Evolutionary conservation across 2,113 vertebrate species (phyloP).

Genomic region (Meles meles): DNA sequence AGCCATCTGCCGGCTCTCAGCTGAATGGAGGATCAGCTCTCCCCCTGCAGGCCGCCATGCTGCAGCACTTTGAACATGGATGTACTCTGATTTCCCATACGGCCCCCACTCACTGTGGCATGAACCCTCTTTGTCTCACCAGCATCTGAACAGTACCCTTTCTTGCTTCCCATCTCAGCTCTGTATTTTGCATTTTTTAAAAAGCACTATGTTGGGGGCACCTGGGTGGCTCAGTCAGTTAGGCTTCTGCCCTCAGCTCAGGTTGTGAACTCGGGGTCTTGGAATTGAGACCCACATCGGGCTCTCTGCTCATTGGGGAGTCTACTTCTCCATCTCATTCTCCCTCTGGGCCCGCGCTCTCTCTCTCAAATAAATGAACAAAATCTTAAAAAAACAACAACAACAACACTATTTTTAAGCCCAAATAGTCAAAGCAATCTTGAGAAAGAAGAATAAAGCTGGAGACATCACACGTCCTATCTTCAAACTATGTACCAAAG

Average conservation of each 20-base stretch:
- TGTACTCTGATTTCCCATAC: background rate
- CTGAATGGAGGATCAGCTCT: background rate
- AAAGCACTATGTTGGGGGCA: background rate
- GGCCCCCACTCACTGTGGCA: background rate
- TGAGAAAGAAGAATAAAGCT: background rate
- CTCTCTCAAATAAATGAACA: background rate
- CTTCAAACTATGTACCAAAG: background rate
- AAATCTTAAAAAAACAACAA: background rate
- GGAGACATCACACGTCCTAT: background rate
- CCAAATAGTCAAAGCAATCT: background rate
- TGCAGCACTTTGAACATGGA: background rate
- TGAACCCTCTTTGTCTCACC: background rate
- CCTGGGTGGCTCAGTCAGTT: background rate
- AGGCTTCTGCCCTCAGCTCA: background rate
- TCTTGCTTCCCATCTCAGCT: background rate
- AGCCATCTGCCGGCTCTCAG: background rate
- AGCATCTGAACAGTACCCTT: background rate
- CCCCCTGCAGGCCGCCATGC: background rate
- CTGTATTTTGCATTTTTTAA: background rate
- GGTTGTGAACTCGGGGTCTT: background rate
- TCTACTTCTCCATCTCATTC: background rate
- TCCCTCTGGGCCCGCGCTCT: background rate
- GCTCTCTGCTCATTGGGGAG: background rate
- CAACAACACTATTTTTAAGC: background rate
- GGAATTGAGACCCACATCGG: background rate